Percentiles rank a stretch among this genome's conserved stretches.
phyloP scores from a whole-genome alignment of 2,888 invertebrate genomes.

The Acleris literana region DNA sequence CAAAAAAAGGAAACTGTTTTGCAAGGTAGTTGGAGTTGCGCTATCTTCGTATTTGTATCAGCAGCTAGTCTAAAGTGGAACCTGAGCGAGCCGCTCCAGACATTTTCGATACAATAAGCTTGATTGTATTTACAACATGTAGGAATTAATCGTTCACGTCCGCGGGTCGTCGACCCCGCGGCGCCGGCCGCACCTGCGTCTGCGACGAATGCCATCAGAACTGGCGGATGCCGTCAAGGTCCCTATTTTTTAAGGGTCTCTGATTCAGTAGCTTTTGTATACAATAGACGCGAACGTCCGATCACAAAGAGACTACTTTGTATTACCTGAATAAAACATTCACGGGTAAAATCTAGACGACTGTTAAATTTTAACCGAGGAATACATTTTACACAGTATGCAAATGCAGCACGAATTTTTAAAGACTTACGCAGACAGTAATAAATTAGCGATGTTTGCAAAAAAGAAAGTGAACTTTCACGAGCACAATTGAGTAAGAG shows the following conservation, averaged over 20 bases:
- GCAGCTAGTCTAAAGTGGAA: slow-evolving; percentile 4
- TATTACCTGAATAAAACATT: slow-evolving; percentile 2
- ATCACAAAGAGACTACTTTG: slow-evolving; percentile 4
- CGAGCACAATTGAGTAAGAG: slow-evolving; percentile 50
- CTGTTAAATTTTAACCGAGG: slow-evolving; percentile 2
- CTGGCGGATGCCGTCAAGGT: slow-evolving; percentile 66
- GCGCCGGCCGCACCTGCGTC: slow-evolving; percentile 69
- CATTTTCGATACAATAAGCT: slow-evolving; percentile 34
- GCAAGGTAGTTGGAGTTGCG: not conserved
- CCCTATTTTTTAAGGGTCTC: slow-evolving; percentile 55
- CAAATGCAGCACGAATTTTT: slow-evolving; percentile 30
- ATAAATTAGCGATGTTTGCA: slow-evolving; percentile 56
- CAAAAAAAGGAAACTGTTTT: slow-evolving; percentile 14
- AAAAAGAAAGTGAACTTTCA: slow-evolving; percentile 69
- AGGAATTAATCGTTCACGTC: slow-evolving; percentile 56
- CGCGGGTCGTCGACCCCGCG: slow-evolving; percentile 64
- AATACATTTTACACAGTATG: slow-evolving; percentile 20
- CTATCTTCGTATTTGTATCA: not conserved
- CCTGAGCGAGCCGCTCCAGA: not conserved
- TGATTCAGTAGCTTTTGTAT: slow-evolving; percentile 40
- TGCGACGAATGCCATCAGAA: slow-evolving; percentile 53
- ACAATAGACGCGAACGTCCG: slow-evolving; percentile 21
- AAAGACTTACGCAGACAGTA: slow-evolving; percentile 38
- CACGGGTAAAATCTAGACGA: slow-evolving; percentile 12
- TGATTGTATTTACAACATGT: slow-evolving; percentile 46